phyloP scores from a whole-genome alignment of 2,888 invertebrate genomes.

The Caenorhabditis afra region DNA sequence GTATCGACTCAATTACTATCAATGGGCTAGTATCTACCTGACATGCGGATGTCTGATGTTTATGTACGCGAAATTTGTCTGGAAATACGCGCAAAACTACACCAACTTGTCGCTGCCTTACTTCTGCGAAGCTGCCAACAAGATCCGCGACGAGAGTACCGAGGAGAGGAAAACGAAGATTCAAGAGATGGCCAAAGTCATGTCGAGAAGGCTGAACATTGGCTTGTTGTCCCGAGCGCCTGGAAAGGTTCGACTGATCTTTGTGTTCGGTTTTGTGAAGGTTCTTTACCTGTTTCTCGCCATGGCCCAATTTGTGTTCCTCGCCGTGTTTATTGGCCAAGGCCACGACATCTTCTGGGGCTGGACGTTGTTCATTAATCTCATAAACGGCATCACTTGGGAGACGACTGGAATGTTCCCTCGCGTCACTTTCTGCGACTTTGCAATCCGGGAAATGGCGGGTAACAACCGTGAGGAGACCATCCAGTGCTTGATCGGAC shows the following conservation, averaged over 20 bases:
- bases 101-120: conserved; percentile 7
- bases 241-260: conserved; percentile 15
- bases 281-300: conserved; percentile 71
- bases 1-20: conserved; percentile 68
- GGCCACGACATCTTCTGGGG: conserved; percentile 72
- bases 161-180: conserved; percentile 5
- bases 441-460: conserved; percentile 22
- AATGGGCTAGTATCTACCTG: conserved; percentile 58
- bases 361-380: conserved; percentile 51
- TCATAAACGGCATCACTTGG: conserved; percentile 37
- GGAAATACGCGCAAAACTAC: neutral
- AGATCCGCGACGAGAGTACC: neutral
- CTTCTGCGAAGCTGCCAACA: conserved; percentile 11
- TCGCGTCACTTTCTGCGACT: conserved; percentile 49
- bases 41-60: conserved; percentile 2
- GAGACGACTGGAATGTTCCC: conserved; percentile 67
- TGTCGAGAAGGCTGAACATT: neutral
- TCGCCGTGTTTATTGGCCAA: conserved; percentile 77
- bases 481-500: conserved; percentile 49
- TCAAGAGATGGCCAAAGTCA: neutral
- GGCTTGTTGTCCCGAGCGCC: neutral
- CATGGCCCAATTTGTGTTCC: conserved; percentile 73
- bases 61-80: conserved; percentile 19
- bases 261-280: conserved; percentile 15
- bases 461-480: conserved; percentile 34